Base-by-base conservation (phyloP, 2,113 vertebrate genomes). In the Entosphenus tridentatus region DNA sequence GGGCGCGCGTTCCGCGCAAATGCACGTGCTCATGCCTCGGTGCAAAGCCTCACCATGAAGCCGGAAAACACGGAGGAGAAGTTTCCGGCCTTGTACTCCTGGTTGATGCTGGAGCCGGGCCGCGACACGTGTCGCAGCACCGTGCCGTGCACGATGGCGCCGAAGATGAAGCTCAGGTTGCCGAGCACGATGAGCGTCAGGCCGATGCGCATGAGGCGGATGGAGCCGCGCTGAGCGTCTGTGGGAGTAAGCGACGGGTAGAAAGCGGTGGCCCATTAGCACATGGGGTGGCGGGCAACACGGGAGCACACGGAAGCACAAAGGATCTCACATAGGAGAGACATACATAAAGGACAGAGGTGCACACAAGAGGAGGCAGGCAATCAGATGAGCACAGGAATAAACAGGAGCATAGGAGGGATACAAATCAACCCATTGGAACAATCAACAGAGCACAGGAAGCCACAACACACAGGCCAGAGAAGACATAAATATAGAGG, bases 91-190 rank as follows among this genome's bases (percentile, higher is more conserved):
- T 83, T 85, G 76, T 91, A 92, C 56, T 88, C 82, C 0, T 85
- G 81, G 6, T 83, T 80, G 75, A 81, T 78, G 0, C 76, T 71
- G 9, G 79, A 78, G 21, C 68, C 74, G 54, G 89, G 82, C 69
- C 85, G 85, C 17, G 86, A 84, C 67, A 93, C 85, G 69, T 93
- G 89, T 13, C 89, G 81, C 54, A 95, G 79, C 8, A 95, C 81
- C 0, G 78, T 87, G 57, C 89, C 89, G 57, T 93, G 89, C 65
- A 93, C 83, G 68, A 95, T 87, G 3, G 89, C 88, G 1, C 86
- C 87, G 65, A 93, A 74, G 70, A 88, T 83, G 71, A 92, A 83
- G 76, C 85, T 88, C 16, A 87, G 70, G 73, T 95, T 88, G 55
- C 89, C 89, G 3, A 93, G 76, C 67, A 92, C 76, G 69, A 95